Evolutionary conservation across 2,797 vertebrate species (phyloP).

Genomic region (Nannoperca obscura): DNA sequence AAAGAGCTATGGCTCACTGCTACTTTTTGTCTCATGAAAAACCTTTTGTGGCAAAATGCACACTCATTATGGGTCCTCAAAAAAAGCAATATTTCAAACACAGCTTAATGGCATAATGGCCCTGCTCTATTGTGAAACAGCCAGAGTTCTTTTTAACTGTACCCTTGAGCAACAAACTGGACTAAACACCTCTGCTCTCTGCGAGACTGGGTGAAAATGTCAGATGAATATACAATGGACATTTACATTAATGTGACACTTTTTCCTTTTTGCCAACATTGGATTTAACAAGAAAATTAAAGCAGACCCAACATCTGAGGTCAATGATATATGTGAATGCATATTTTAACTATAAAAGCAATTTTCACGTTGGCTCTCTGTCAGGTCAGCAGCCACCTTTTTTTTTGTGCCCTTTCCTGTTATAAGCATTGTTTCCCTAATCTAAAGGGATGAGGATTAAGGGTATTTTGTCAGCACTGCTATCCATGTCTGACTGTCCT

Average conservation of each 20-base stretch:
- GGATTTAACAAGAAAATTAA: constrained; percentile 55
- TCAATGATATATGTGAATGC: constrained; percentile 48
- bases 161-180: constrained; percentile 50
- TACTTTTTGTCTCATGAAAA: constrained; percentile 22
- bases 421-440: constrained; percentile 71
- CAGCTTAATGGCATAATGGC: constrained; percentile 44
- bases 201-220: constrained; percentile 31
- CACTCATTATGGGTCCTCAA: constrained; percentile 29
- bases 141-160: constrained; percentile 19
- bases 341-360: constrained; percentile 61
- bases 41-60: constrained; percentile 7
- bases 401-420: constrained; percentile 55
- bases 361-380: constrained; percentile 56
- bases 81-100: constrained; percentile 45
- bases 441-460: constrained; percentile 77
- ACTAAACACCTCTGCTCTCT: constrained; percentile 17
- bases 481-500: constrained; percentile 65
- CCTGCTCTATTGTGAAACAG: constrained; percentile 11
- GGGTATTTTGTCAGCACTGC: constrained; percentile 64
- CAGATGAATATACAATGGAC: constrained; percentile 39
- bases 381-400: constrained; percentile 66
- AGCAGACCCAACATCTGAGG: constrained; percentile 25
- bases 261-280: constrained; percentile 5
- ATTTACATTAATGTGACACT: constrained; percentile 52
- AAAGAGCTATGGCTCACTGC: constrained; percentile 10